These are phyloP conservation scores for Scopus umbretta DNA, from an alignment of 2,113 vertebrate species.

Conservation along the genomic window DNA sequence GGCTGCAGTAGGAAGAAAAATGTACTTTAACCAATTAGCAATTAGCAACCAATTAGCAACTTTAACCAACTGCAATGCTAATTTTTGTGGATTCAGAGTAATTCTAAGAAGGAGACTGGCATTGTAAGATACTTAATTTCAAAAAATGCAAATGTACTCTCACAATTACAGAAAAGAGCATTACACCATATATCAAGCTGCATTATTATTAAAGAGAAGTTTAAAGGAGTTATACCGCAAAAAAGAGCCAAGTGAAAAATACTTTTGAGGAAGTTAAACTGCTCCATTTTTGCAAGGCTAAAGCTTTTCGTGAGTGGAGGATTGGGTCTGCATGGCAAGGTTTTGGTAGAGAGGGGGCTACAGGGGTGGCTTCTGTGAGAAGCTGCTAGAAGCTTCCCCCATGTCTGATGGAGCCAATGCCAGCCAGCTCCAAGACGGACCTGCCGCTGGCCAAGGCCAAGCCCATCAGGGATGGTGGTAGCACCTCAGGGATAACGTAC, in stretches of 20 bases:
- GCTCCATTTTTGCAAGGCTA: background rate
- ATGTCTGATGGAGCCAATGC: fast-evolving
- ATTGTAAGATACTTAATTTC: background rate
- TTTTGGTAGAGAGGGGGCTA: background rate
- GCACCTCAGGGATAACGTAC: background rate
- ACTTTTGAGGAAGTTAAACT: background rate
- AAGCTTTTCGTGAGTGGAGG: background rate
- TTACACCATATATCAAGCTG: background rate
- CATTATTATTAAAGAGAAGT: background rate
- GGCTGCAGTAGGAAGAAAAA: background rate
- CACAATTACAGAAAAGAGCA: background rate
- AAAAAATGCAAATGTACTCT: background rate
- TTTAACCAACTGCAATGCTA: too few relatives aligned
- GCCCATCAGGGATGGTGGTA: background rate
- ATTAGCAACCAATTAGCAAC: too few relatives aligned
- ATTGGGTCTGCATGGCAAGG: background rate
- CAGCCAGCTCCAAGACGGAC: background rate
- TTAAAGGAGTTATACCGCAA: background rate
- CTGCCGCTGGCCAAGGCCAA: background rate
- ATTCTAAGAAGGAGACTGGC: background rate
- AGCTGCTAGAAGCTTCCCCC: background rate
- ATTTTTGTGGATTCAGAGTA: background rate
- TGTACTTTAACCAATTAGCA: background rate
- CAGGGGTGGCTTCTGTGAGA: background rate
- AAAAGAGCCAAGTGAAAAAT: background rate